Base-by-base conservation (phyloP, 2,888 invertebrate species). In the Drosophila quinaria region DNA sequence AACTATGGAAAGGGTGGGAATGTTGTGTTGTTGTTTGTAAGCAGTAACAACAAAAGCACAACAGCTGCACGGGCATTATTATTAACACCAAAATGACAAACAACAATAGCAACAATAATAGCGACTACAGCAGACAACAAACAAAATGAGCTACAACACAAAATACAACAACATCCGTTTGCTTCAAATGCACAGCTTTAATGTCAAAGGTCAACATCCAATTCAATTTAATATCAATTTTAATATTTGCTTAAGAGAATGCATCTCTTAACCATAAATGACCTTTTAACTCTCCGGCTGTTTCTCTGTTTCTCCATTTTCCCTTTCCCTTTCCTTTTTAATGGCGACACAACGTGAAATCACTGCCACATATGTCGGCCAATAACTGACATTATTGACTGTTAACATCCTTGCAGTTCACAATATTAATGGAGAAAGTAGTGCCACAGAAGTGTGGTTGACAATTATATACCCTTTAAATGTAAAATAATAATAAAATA, bases 331-430 rank as follows among this genome's bases (percentile, higher is more conserved):
- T 73, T 42, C 47, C 33, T 31, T 56, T 73, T 78, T 70, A 75
- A 80, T 81, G 74, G 59, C 66, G 54, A 22, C 78, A 68, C 63
- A 78, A 69, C 66, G 78, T 74, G 76, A 85, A 82, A 85, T 82
- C 82, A 65, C 71, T 78, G 80, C 72, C 76, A 69, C 83, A 84
- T 82, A 82, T 86, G 86, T 76, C 70, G 66, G 67, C 74, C 82
- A 73, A 82, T 74, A 83, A 80, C 76, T 78, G 86, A 78, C 80
- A 86, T 84, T 84, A 84, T 84, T 86, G 86, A 86, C 83, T 84
- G 86, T 86, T 84, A 78, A 80, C 82, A 82, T 82, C 78, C 74
- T 33, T 65, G 72, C 58, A 72, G 68, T 46, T 42, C 44, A 22
- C 15, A 29, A 49, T 56, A 77, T 49, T 50, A 63, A 63, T 55